Conservation (phyloP, 2,113 vertebrate species). For the Nerophis lumbriciformis region DNA sequence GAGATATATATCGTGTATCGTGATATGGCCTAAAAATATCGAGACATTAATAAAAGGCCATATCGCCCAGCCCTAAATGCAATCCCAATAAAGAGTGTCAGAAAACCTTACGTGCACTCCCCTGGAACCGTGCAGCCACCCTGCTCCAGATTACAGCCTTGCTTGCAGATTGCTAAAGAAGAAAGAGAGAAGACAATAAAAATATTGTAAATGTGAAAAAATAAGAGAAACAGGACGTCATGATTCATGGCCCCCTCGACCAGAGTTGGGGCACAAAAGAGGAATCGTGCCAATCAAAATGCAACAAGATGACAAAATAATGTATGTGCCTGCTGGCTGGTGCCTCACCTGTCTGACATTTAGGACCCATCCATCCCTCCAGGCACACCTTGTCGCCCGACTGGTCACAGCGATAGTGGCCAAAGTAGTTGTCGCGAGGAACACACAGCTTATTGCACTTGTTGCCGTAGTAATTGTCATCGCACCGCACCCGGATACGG, state of each 20-base stretch:
- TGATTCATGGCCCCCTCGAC: slow-evolving; percentile 39
- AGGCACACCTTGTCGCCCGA: slow-evolving; percentile 88
- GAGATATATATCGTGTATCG: too few relatives aligned
- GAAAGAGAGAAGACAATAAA: slow-evolving; percentile 15
- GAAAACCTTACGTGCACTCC: slow-evolving; percentile 85
- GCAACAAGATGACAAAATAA: too few relatives aligned
- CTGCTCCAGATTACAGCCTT: slow-evolving; percentile 89
- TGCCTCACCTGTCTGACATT: slow-evolving; percentile 82
- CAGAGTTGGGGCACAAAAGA: neutral
- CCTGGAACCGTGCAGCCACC: slow-evolving; percentile 82
- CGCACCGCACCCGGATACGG: slow-evolving; percentile 84
- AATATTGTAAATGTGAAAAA: neutral
- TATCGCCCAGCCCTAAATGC: too few relatives aligned
- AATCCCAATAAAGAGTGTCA: too few relatives aligned
- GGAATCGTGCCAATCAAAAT: neutral
- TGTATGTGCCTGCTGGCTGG: neutral
- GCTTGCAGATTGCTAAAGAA: slow-evolving; percentile 87
- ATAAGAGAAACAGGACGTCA: slow-evolving; percentile 25
- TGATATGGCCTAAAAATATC: too few relatives aligned
- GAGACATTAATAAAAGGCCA: too few relatives aligned
- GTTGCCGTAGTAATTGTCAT: slow-evolving; percentile 88
- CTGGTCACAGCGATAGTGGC: slow-evolving; percentile 88
- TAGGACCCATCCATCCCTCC: slow-evolving; percentile 92
- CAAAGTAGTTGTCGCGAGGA: slow-evolving; percentile 89
- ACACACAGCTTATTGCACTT: slow-evolving; percentile 93